Evolutionary conservation across 2,113 vertebrate genomes (phyloP), one percentile per base, ranked within the genome.

Genomic region (Sebastes fasciatus): DNA sequence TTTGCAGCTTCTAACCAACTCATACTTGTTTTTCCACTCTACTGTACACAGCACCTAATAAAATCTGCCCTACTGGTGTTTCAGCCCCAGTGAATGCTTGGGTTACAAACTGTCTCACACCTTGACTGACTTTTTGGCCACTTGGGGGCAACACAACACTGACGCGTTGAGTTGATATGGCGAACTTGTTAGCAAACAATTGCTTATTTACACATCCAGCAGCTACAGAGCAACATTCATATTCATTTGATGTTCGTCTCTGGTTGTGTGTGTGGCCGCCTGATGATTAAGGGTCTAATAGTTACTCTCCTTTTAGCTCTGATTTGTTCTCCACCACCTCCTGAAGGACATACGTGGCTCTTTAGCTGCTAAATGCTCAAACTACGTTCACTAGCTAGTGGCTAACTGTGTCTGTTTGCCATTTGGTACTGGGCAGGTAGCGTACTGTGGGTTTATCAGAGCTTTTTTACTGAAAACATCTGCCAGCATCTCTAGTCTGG

Each of bases 41-140:
- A 14, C 23, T 60, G 2, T 49, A 14, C 26, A 6, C 42, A 66
- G 43, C 54, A 69, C 51, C 73, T 63, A 51, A 77, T 82, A 13
- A 64, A 68, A 83, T 71, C 17, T 61, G 11, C 58, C 72, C 48
- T 4, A 4, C 42, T 82, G 16, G 55, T 69, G 40, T 73, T 65
- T 75, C 60, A 67, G 69, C 64, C 23, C 2, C 42, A 54, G 40
- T 4, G 11, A 54, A 49, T 45, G 17, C 52, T 61, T 26, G 2
- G 5, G 5, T 86, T 3, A n/a, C 52, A 45, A 49, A 67, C 34
- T 45, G 8, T 55, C 10, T 26, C 9, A 48, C 6, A 8, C 58
- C 10, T 66, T 9, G 64, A 73, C 52, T 34, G 4, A 49, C 13
- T 43, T 52, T 17, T 45, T 54, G 71, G 9, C 1, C 62, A 63